These are phyloP conservation scores for Passer domesticus DNA, from an alignment of 2,113 vertebrate genomes.

Conservation along the genomic window DNA sequence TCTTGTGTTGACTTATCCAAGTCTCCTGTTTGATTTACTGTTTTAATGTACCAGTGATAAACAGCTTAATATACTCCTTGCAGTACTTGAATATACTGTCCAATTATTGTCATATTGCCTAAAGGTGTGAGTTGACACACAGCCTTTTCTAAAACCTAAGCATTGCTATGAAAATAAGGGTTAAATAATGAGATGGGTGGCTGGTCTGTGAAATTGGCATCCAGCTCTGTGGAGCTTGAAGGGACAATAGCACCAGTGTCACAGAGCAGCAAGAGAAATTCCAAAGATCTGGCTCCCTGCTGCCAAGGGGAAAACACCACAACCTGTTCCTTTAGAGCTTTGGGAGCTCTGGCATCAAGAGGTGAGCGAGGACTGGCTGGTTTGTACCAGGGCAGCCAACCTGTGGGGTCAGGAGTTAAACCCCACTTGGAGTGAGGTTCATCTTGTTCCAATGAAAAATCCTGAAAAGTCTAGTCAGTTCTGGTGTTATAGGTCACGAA, in stretches of 20 bases:
- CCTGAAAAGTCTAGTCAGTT: neutral
- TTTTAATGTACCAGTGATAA: constrained; percentile 42
- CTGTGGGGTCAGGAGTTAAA: neutral
- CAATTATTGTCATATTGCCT: neutral
- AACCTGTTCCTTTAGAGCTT: neutral
- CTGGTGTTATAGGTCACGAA: neutral
- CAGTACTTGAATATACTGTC: neutral
- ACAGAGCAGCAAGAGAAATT: neutral
- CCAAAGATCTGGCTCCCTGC: neutral
- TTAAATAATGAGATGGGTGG: neutral
- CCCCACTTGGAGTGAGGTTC: neutral
- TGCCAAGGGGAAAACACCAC: neutral
- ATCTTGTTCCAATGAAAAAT: neutral
- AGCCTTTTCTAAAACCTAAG: neutral
- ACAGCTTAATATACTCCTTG: neutral
- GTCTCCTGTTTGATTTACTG: constrained; percentile 33
- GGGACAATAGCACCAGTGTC: neutral
- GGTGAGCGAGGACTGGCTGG: neutral
- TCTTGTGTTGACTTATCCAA: neutral
- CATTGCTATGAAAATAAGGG: neutral
- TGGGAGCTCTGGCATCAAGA: neutral
- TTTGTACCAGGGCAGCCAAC: neutral
- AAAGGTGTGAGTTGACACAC: neutral
- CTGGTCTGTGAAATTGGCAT: neutral
- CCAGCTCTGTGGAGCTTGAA: neutral